Conservation (phyloP, 2,113 vertebrate genomes). For the Nycticebus coucang region DNA sequence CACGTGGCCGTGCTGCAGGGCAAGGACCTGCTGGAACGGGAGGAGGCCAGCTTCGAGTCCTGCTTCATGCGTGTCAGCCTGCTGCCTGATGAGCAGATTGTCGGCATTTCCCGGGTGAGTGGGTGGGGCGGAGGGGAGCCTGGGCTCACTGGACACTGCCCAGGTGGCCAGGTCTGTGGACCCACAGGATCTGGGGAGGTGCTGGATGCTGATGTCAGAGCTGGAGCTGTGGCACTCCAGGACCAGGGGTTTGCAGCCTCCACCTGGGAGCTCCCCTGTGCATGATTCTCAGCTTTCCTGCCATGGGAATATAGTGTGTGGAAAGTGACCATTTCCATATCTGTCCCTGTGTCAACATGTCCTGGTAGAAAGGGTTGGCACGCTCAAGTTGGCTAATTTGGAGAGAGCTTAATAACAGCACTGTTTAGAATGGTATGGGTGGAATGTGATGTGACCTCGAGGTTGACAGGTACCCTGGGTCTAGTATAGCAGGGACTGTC, state of each 20-base stretch:
- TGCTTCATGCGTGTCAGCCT: constrained; percentile 96
- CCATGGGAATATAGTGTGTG: neutral
- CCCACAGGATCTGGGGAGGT: neutral
- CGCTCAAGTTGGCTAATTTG: neutral
- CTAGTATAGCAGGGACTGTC: neutral
- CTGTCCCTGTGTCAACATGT: neutral
- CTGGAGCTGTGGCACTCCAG: too few relatives aligned
- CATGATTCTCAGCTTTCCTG: neutral
- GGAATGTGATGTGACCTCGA: neutral
- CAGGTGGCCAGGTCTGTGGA: neutral
- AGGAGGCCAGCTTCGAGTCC: constrained; percentile 93
- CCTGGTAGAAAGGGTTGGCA: neutral
- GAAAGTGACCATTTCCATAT: neutral
- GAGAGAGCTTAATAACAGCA: neutral
- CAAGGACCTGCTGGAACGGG: constrained; percentile 97
- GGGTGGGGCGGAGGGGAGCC: rapidly evolving
- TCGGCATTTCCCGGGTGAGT: constrained; percentile 94
- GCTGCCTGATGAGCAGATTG: constrained; percentile 92
- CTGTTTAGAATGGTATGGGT: neutral
- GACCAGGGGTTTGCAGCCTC: neutral
- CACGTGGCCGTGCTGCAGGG: constrained; percentile 94
- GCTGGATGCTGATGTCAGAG: neutral
- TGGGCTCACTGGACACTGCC: neutral
- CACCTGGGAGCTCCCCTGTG: rapidly evolving
- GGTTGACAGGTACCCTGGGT: neutral